Base-by-base conservation (phyloP, 1,140 invertebrate genomes). In the Tachypleus tridentatus region DNA sequence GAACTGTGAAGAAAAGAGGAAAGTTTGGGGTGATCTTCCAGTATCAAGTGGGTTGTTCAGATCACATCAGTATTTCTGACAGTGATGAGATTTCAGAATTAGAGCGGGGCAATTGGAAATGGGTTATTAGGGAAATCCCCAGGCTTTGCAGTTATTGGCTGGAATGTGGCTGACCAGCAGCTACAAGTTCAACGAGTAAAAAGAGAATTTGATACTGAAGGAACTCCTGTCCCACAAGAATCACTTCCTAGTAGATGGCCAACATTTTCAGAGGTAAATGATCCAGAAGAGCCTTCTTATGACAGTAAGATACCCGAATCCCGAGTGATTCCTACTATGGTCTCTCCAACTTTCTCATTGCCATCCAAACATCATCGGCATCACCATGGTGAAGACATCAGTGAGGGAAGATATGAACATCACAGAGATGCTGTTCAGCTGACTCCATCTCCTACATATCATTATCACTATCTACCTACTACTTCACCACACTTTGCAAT, bases 1-100 rank as follows among this genome's bases (percentile, higher is more conserved):
- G 85, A 54, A 82, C 84, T 72, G 72, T 78, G 4, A 79, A 78
- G 58, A 73, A 74, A 48, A 76, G 74, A 8, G 75, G 76, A 58
- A 78, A 80, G 8, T 77, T 80, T 65, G 77, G 79, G 60, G 74
- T 79, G 47, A 70, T 79, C 51, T 72, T 85, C 4, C 79, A 82
- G 8, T 83, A 82, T 79, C 74, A 84, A 80, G 83, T 87, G 63
- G 87, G 86, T 6, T 88, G 87, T 74, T 82, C 83, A 4, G 80
- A 81, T 5, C 81, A 81, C 61, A 74, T 87, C 80, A 82, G 83
- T 71, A 75, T 53, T 60, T 80, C 81, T 56, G 73, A 78, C 59
- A 74, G 78, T 67, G 78, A 81, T 47, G 73, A 83, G 10, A 76
- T 87, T 6, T 80, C 82, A 29, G 80, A 82, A 57, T 73, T 87